Evolutionary conservation across 2,888 invertebrate genomes (phyloP).

Genomic region (Ichneumon xanthorius): DNA sequence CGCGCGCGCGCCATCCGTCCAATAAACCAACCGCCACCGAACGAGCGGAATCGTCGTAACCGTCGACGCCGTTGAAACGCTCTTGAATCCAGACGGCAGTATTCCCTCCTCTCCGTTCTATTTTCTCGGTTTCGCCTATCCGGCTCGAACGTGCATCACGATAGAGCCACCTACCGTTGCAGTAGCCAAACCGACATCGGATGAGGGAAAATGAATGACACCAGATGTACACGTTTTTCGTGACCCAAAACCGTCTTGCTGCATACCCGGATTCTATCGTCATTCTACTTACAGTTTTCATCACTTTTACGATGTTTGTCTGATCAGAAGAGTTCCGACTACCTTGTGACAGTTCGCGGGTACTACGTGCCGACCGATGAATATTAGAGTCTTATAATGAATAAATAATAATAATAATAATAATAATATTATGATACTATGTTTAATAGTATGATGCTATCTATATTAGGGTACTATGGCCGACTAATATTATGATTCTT

Average conservation of each 20-base stretch:
- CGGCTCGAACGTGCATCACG: not conserved
- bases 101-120: conserved; percentile 43
- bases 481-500: too few species aligned
- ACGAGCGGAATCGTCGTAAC: conserved; percentile 39
- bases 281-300: not conserved
- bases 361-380: too few species aligned
- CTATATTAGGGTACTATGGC: too few species aligned
- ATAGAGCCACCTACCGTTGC: not conserved
- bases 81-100: conserved; percentile 22
- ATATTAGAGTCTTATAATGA: too few species aligned
- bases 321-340: too few species aligned
- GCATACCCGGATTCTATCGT: not conserved
- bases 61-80: conserved; percentile 36
- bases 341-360: too few species aligned
- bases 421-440: too few species aligned
- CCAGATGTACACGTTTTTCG: too few species aligned
- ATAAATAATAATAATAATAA: too few species aligned
- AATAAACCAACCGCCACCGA: conserved; percentile 49
- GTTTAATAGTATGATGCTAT: too few species aligned
- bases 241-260: not conserved
- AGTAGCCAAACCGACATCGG: not conserved
- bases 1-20: conserved; percentile 1
- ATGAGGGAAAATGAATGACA: not conserved
- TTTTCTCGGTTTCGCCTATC: conserved; percentile 25
- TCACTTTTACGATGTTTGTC: too few species aligned